phyloP scores from a whole-genome alignment of 2,113 vertebrate genomes.

The Heterocephalus glaber region DNA sequence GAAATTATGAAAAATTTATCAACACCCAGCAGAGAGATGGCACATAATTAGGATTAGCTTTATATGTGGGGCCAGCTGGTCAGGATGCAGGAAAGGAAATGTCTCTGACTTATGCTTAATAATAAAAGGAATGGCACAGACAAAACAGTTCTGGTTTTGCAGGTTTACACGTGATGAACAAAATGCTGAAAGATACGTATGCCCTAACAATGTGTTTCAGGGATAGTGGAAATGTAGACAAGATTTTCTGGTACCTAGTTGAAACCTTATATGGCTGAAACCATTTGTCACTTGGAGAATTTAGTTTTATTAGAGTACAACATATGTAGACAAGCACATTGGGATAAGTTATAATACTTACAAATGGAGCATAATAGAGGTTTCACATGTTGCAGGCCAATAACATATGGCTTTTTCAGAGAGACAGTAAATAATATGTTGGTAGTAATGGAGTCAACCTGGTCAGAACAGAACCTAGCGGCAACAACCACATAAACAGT shows the following conservation, averaged over 20 bases:
- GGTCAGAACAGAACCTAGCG: constrained; percentile 49
- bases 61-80: not conserved
- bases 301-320: constrained; percentile 40
- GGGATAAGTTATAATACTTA: constrained; percentile 46
- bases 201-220: not conserved
- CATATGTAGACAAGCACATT: constrained; percentile 20
- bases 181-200: not conserved
- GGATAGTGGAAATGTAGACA: not conserved
- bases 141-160: not conserved
- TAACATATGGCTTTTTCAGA: constrained; percentile 72
- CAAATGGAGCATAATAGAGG: constrained; percentile 48
- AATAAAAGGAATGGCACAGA: not conserved
- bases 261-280: not conserved
- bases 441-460: constrained; percentile 61
- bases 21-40: not conserved
- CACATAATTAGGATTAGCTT: not conserved
- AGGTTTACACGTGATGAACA: not conserved
- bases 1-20: not conserved
- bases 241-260: not conserved
- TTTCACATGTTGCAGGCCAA: constrained; percentile 24
- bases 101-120: not conserved
- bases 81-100: not conserved
- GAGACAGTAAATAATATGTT: constrained; percentile 60
- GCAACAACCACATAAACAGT: not conserved
- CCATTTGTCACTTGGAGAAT: constrained; percentile 36